phyloP scores from a whole-genome alignment of 2,797 vertebrate genomes.

The Cossypha dichroa region DNA sequence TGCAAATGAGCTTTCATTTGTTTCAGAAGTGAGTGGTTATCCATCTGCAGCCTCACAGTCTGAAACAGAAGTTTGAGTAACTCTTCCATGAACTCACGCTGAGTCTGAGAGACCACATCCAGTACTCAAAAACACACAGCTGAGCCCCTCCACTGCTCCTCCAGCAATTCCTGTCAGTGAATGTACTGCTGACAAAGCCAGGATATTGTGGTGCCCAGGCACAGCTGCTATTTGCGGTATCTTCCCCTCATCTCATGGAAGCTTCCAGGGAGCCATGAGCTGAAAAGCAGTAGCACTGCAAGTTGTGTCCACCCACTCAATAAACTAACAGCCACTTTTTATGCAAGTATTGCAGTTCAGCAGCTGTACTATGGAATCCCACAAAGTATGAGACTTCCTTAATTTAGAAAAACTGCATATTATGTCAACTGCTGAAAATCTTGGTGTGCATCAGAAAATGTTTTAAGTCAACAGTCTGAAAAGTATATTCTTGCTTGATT shows the following conservation, averaged over 20 bases:
- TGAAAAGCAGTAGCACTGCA: neutral
- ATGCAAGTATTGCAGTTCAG: neutral
- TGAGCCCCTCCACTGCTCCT: neutral
- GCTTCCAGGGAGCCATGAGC: neutral
- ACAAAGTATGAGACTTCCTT: neutral
- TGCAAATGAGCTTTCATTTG: neutral
- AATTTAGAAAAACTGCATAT: constrained; percentile 18
- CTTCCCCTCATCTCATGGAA: neutral
- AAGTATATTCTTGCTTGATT: constrained; percentile 6
- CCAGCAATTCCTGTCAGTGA: neutral
- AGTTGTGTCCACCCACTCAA: neutral
- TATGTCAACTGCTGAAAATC: constrained; percentile 13
- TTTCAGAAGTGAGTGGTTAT: neutral
- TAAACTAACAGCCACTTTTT: neutral
- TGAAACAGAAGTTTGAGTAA: neutral
- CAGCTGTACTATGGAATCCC: neutral
- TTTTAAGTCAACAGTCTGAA: constrained; percentile 35
- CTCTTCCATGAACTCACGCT: neutral
- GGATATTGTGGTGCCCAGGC: neutral
- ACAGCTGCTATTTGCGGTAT: neutral
- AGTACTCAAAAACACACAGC: neutral
- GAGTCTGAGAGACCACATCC: neutral
- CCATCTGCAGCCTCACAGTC: rapidly evolving
- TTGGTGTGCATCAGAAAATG: constrained; percentile 19
- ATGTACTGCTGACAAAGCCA: neutral